These are phyloP conservation scores for Copidosoma floridanum DNA, from an alignment of 1,140 invertebrate species.

Conservation along the genomic window DNA sequence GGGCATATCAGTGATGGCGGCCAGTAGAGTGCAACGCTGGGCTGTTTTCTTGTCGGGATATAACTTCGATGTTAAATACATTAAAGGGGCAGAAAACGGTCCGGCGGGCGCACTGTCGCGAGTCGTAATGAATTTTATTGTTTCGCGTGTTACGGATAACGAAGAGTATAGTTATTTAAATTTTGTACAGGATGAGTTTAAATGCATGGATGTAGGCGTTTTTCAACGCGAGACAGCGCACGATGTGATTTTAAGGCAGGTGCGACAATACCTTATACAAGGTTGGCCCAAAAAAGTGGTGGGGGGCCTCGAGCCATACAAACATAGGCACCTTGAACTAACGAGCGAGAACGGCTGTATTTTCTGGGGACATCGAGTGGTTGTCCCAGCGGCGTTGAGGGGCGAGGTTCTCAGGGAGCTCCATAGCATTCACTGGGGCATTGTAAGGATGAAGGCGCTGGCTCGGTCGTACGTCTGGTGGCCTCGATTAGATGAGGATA, in stretches of 20 bases:
- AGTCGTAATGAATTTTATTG: neutral
- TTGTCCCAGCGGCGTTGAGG: neutral
- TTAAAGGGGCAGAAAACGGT: neutral
- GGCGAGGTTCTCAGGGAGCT: conserved; percentile 27
- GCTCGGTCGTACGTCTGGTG: too few species aligned
- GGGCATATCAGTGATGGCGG: conserved; percentile 2
- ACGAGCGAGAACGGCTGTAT: neutral
- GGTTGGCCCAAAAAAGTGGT: neutral
- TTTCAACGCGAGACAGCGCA: neutral
- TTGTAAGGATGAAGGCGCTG: conserved; percentile 50
- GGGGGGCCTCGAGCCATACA: neutral
- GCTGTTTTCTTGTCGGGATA: neutral
- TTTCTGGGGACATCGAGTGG: neutral
- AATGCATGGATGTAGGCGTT: too few species aligned
- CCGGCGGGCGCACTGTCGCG: neutral
- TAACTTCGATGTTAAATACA: conserved; percentile 4
- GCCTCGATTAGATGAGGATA: conserved; percentile 48
- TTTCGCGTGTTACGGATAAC: neutral
- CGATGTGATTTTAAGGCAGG: neutral
- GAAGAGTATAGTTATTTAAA: neutral
- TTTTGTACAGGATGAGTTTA: neutral
- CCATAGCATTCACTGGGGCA: conserved; percentile 47
- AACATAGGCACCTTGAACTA: neutral
- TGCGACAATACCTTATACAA: neutral
- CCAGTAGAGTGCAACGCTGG: neutral